A percentile compares a stretch with the other conserved stretches of the same genome.
These are phyloP conservation scores for Crypturellus undulatus DNA, from an alignment of 2,113 vertebrate genomes.

Conservation along the genomic window DNA sequence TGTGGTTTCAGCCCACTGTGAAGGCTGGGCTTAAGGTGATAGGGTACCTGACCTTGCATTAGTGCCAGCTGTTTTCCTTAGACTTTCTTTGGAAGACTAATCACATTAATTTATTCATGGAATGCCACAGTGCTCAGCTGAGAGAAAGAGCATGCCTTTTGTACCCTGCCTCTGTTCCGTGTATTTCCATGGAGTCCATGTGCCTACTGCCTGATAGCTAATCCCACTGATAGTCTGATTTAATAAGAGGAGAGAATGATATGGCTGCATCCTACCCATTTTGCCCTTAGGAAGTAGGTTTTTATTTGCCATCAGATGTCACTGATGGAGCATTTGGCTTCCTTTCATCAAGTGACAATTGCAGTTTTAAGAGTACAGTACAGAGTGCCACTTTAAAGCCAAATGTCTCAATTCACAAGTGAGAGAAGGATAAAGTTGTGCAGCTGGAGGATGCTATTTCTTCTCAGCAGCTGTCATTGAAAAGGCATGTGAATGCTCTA, in stretches of 20 bases:
- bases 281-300: constrained; percentile 72
- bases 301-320: constrained; percentile 75
- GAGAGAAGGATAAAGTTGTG: constrained; percentile 75
- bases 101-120: constrained; percentile 63
- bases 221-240: constrained; percentile 65
- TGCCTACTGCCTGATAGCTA: constrained; percentile 69
- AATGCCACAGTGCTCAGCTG: constrained; percentile 36
- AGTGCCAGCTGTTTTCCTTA: constrained; percentile 58
- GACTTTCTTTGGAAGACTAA: constrained; percentile 43
- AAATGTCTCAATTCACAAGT: constrained; percentile 75
- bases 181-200: constrained; percentile 62
- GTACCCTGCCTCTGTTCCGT: constrained; percentile 59
- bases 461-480: constrained; percentile 76
- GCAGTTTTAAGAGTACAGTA: constrained; percentile 67
- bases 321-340: constrained; percentile 73
- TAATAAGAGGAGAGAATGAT: constrained; percentile 69
- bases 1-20: neutral
- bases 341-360: constrained; percentile 69
- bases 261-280: constrained; percentile 74
- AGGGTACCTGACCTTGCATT: constrained; percentile 17
- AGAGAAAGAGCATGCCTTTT: constrained; percentile 48
- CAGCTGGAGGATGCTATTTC: constrained; percentile 81
- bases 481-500: constrained; percentile 72
- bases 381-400: constrained; percentile 78
- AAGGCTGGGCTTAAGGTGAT: neutral